Base-by-base conservation (phyloP, 2,113 vertebrate species). In the Tiliqua scincoides region DNA sequence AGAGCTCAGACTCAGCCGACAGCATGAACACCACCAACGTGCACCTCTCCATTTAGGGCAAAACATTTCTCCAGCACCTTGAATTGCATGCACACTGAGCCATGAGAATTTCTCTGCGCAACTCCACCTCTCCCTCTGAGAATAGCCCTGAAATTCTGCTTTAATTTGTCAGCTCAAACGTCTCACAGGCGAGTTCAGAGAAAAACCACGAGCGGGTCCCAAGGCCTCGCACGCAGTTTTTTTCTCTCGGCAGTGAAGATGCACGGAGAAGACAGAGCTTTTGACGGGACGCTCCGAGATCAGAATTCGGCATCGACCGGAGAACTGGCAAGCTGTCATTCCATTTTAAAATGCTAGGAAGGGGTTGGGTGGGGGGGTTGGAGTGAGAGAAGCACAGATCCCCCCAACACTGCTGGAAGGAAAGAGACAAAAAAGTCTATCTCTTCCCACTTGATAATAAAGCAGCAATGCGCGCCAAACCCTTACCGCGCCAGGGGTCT, bases 401-500 rank as follows among this genome's bases (percentile, higher is more conserved):
- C 88, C 89, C 37, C 61, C 90, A 85, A 90, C 86, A 83, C 90
- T 80, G 92, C 88, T 89, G 88, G 91, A 87, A 90, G 89, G 92
- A 90, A 92, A 91, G 92, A 91, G 90, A 89, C 89, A 88, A 80
- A 88, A 80, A 52, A 0, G 84, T 87, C 70, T 87, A 85, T 63
- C 87, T 89, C 88, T 91, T 89, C 52, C 68, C 61, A 1, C 86
- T 85, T 83, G 89, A 70, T 91, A 91, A 94, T 75, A 83, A 94
- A 93, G 87, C 90, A 40, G 83, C 88, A 91, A 88, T 89, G 90
- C 93, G 17, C 93, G 91, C 92, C 93, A 87, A 91, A 84, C 88
- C 91, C 88, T 84, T 89, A 86, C 77, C 83, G 75, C 72, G 89
- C 90, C 88, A 91, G 27, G 11, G 90, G 87, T 85, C 87, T 88